A percentile compares a stretch with the other conserved stretches of the same genome.
Conservation (phyloP, 2,113 vertebrate genomes). For the Bos taurus region ARS-UCD2.0 NC_037357.1:15719001-15719500, state of each 20-base stretch:
- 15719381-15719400: background rate
- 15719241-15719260: background rate
- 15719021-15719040: background rate
- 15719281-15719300: background rate
- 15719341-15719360: background rate
- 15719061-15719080: background rate
- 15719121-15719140: background rate
- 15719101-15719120: background rate
- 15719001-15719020: background rate
- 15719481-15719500: background rate
- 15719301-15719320: background rate
- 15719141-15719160: background rate
- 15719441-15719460: background rate
- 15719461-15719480: background rate
- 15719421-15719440: background rate
- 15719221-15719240: background rate
- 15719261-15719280: background rate
- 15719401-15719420: background rate
- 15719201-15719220: background rate
- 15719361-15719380: background rate
- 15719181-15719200: background rate
- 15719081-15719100: background rate
- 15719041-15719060: background rate
- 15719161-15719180: background rate
- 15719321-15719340: background rate